Base-by-base conservation (phyloP, 2,888 invertebrate species). In the Lacanobia oleracea region DNA sequence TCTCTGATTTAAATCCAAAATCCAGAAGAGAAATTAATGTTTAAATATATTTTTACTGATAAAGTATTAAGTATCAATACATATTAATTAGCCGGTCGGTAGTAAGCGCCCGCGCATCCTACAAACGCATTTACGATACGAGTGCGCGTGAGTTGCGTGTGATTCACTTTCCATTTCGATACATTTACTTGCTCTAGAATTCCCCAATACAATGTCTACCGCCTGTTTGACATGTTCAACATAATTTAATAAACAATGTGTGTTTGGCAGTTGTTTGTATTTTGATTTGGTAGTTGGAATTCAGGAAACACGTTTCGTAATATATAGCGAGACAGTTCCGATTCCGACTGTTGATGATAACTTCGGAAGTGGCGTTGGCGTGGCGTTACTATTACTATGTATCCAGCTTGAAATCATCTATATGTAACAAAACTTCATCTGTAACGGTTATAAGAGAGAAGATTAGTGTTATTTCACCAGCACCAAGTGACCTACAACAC, bases 151-250 rank as follows among this genome's bases (percentile, higher is more conserved):
- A 33, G 63, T 71, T 77, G 85, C 85, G 88, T 86, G 88, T 87
- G 87, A 81, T 75, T 85, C 87, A 92, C 92, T 92, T 92, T 92
- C 92, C 89, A 88, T 92, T 92, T 92, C 91, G 69, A 83, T 83
- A 75, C 80, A 81, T 86, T 87, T 87, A 84, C 78, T 82, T 83
- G 81, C 82, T 85, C 77, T 70, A 75, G 67, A 82, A 82, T 86
- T 82, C 79, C 78, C 79, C 65, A 81, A 72, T 79, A 69, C 71
- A 72, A 75, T 72, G 74, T 77, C 74, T 84, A 83, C 79, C 75
- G 81, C 73, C 65, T 79, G 75, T 79, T 78, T 82, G 82, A 70
- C 67, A 81, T 79, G 73, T 78, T 79, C 74, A 62, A 72, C 67
- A 68, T 82, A 71, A 75, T 72, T 78, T 68, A n/a, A 75, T 53